Base-by-base conservation (phyloP, 2,113 vertebrate species). In the Apaloderma vittatum region DNA sequence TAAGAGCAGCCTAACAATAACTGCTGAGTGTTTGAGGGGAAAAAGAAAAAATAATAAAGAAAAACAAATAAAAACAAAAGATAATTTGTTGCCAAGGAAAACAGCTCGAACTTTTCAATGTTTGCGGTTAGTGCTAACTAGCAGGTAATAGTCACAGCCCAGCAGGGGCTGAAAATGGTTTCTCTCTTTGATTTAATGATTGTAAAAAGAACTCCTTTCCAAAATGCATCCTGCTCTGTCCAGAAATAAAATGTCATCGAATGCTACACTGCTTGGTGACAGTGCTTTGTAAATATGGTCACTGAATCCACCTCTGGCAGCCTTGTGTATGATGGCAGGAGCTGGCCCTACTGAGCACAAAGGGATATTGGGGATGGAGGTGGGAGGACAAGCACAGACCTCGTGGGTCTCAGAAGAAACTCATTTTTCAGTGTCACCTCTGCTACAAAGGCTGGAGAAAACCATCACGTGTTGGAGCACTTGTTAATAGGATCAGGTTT, bases 311-410 rank as follows among this genome's bases (percentile, higher is more conserved):
- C 36, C 49, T 52, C 29, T n/a, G 22, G 2, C 71, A 12, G 15
- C 65, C n/a, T 40, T 5, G 19, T 0, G 1, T 18, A 1, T 0
- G 17, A 15, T 2, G 37, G 37, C 62, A 49, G 55, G 40, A 37
- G 34, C 18, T 27, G 75, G 40, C 37, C n/a, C 18, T 7, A 13
- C 4, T 0, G 49, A 30, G 5, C 0, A 8, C 0, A 6, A 43
- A 52, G 48, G 45, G 36, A n/a, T 1, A 1, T 1, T 15, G 19
- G 45, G 57, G 24, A 4, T 34, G 2, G 36, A 51, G 48, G 49
- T 23, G 46, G 54, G 0, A 3, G 55, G 45, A 84, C 6, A 1
- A 0, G 26, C 19, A 12, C 61, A 22, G 57, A 13, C 6, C 34
- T 26, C 3, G 5, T 20, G 30, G 8, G 18, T 22, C 24, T 79